These are phyloP conservation scores for Squalus acanthias DNA, from an alignment of 2,797 vertebrate species.

Conservation along the genomic window DNA sequence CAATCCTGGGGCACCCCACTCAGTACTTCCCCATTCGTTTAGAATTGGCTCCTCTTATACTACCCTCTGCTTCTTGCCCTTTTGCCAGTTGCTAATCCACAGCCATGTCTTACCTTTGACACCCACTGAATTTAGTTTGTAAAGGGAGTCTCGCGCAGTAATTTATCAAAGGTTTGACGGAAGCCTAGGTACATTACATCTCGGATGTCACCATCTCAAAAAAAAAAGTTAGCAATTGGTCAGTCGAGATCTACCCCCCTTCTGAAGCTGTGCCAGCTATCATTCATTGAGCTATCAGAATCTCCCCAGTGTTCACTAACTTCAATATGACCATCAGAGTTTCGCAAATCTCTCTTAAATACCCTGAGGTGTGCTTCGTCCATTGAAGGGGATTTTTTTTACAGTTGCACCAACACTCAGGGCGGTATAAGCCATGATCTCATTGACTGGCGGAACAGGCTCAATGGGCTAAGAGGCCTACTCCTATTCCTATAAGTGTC, in stretches of 20 bases:
- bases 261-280: too few species aligned
- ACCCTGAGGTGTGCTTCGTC: too few species aligned
- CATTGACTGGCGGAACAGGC: too few species aligned
- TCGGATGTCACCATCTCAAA: background rate
- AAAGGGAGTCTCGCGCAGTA: background rate
- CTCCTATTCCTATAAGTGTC: too few species aligned
- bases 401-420: too few species aligned
- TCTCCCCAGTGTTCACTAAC: too few species aligned
- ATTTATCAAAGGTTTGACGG: background rate
- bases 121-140: background rate
- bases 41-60: background rate
- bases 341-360: too few species aligned
- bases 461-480: too few species aligned
- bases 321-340: too few species aligned
- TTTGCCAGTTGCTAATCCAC: background rate
- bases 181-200: background rate
- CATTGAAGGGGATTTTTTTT: too few species aligned
- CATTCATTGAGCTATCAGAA: too few species aligned
- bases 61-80: background rate
- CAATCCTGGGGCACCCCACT: background rate
- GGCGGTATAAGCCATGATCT: too few species aligned
- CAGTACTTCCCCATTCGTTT: background rate
- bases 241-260: background rate
- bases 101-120: background rate
- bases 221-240: background rate